A percentile compares a stretch with the other conserved stretches of the same genome.
Conservation (phyloP, 2,113 vertebrate species). For the Solea senegalensis region DNA sequence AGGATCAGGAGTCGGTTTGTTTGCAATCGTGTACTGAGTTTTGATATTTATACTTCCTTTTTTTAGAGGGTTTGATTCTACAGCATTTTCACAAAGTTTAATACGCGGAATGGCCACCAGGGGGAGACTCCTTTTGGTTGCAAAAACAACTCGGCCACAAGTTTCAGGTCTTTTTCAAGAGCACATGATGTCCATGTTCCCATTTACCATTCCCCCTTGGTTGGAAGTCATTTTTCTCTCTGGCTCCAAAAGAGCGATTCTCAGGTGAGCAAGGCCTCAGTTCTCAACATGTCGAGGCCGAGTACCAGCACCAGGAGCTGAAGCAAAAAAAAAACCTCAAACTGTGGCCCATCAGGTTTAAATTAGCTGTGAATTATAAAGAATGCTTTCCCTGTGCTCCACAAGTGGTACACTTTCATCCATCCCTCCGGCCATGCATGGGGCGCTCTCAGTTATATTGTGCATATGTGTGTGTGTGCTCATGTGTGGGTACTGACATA, state of each 20-base stretch:
- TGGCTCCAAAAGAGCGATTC: constrained; percentile 32
- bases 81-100: too few relatives aligned
- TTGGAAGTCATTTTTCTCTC: background rate
- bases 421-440: constrained; percentile 46
- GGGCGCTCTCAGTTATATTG: constrained; percentile 43
- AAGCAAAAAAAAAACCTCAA: constrained; percentile 51
- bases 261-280: constrained; percentile 40
- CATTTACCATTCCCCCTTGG: too few relatives aligned
- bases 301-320: constrained; percentile 20
- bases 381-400: constrained; percentile 61
- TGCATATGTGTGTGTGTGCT: background rate
- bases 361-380: constrained; percentile 74
- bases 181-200: too few relatives aligned
- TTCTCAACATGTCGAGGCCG: constrained; percentile 39
- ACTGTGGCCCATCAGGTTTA: constrained; percentile 74
- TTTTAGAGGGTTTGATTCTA: too few relatives aligned
- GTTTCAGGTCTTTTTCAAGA: too few relatives aligned
- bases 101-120: too few relatives aligned
- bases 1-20: background rate
- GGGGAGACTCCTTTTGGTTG: too few relatives aligned
- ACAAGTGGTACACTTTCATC: constrained; percentile 63
- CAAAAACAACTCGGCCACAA: too few relatives aligned
- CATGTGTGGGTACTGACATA: background rate
- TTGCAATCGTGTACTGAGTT: too few relatives aligned
- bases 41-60: too few relatives aligned